Evolutionary conservation across 2,888 invertebrate genomes (phyloP).

Genomic region (Xylota sylvarum): DNA sequence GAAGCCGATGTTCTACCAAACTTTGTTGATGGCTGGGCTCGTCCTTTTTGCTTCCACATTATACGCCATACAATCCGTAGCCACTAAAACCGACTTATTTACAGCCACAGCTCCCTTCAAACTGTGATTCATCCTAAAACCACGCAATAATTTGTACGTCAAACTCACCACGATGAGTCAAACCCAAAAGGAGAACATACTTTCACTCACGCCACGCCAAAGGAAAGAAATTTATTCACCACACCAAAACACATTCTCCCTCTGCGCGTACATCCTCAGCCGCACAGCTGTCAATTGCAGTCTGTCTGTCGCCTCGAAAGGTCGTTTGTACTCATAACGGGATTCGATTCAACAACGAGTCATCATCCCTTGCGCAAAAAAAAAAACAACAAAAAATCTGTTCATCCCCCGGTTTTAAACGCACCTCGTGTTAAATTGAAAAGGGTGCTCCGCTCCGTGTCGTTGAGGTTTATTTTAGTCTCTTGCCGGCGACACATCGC

Average conservation of each 20-base stretch:
- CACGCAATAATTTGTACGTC: constrained; percentile 12
- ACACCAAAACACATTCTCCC: constrained; percentile 36
- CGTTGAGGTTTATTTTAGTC: constrained; percentile 57
- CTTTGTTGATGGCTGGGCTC: too few species aligned
- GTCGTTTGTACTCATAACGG: constrained; percentile 8
- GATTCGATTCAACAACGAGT: neutral
- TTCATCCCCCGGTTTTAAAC: constrained; percentile 6
- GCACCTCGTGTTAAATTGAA: constrained; percentile 35
- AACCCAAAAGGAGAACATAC: constrained; percentile 36
- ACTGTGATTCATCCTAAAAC: constrained; percentile 16
- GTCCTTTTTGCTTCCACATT: too few species aligned
- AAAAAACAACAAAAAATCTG: neutral
- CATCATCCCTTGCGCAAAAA: constrained; percentile 55
- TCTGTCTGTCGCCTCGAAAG: constrained; percentile 55
- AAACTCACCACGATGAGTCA: constrained; percentile 37
- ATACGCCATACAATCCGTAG: too few species aligned
- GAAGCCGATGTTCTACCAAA: too few species aligned
- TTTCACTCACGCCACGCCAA: constrained; percentile 10
- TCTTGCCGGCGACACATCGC: constrained; percentile 17
- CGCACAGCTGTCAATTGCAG: constrained; percentile 53
- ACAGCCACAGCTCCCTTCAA: neutral
- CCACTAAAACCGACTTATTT: too few species aligned
- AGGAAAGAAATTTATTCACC: constrained; percentile 25
- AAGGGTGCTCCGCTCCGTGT: constrained; percentile 20
- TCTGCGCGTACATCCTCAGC: constrained; percentile 25